phyloP scores from a whole-genome alignment of 2,797 vertebrate species.

The Taenioides sp. region DNA sequence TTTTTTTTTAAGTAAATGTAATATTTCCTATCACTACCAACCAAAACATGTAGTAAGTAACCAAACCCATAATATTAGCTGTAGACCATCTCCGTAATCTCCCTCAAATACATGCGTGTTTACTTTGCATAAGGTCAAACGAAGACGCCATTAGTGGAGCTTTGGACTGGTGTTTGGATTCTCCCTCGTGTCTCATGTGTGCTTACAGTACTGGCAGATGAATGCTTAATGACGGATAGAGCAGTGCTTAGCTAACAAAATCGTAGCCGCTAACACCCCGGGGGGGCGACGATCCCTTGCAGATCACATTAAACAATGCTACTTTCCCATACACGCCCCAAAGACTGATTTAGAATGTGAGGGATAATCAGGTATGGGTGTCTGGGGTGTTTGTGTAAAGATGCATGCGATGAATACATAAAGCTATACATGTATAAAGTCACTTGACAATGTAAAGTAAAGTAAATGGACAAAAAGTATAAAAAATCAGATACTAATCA shows the following conservation, averaged over 20 bases:
- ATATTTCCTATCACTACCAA: no score
- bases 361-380: not conserved
- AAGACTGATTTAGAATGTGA: not conserved
- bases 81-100: not conserved
- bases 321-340: constrained; percentile 20
- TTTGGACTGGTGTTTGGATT: not conserved
- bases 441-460: no score
- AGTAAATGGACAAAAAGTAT: no score
- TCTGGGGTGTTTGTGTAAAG: not conserved
- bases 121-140: not conserved
- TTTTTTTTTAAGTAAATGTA: no score
- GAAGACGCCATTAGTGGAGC: not conserved
- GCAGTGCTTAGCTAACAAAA: not conserved
- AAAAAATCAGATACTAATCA: no score
- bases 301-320: constrained; percentile 23
- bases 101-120: not conserved
- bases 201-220: not conserved
- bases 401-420: no score
- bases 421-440: no score
- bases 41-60: no score
- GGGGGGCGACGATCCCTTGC: constrained; percentile 3
- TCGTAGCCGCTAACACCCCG: not conserved
- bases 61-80: not conserved
- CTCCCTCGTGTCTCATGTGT: not conserved
- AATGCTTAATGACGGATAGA: constrained; percentile 4